These are phyloP conservation scores for Diuraphis noxia DNA, from an alignment of 1,140 invertebrate species.

Conservation along the genomic window DNA sequence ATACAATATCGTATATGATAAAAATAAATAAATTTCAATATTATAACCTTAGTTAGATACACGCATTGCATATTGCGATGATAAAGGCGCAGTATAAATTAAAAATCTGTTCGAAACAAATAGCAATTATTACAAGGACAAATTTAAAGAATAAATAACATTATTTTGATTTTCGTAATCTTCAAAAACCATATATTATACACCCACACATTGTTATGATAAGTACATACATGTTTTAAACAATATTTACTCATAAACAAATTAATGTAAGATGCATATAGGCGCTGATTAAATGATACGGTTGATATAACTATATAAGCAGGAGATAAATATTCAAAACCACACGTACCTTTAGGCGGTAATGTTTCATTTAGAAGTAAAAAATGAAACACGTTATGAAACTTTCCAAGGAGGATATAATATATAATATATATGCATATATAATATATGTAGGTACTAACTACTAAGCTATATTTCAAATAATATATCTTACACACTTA, in stretches of 20 bases:
- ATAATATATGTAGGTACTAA: no score
- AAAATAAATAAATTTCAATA: slow-evolving; percentile 13
- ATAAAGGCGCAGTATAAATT: neutral
- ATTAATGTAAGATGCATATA: neutral
- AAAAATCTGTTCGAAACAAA: neutral
- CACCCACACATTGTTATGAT: neutral
- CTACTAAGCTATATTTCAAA: neutral
- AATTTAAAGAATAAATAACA: neutral
- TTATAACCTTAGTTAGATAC: neutral
- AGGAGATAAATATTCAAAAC: neutral
- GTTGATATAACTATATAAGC: neutral
- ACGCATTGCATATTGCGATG: neutral
- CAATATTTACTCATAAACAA: neutral
- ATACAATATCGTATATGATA: neutral
- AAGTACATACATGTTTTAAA: neutral
- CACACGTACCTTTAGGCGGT: neutral
- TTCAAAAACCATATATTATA: neutral
- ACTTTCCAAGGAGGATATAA: neutral
- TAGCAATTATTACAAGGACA: neutral
- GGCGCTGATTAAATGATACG: neutral
- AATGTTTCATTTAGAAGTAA: neutral
- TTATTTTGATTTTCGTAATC: neutral
- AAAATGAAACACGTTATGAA: neutral
- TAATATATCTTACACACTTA: neutral
- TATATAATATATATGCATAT: no score